phyloP scores from a whole-genome alignment of 1,140 invertebrate genomes.

The Drosophila ohnishii region DNA sequence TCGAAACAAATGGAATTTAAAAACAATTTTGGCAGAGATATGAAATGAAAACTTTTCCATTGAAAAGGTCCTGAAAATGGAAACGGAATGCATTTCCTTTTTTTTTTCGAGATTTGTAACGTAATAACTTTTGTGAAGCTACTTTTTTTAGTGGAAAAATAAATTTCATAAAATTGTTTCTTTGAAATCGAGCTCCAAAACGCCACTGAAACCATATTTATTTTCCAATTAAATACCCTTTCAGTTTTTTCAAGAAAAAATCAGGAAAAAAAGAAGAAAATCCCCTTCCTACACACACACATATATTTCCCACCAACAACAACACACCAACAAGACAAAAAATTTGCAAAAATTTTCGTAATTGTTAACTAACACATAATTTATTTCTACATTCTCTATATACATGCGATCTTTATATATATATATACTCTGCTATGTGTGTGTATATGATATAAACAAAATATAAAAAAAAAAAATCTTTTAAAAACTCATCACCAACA shows the following conservation, averaged over 20 bases:
- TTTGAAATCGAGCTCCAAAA: not conserved
- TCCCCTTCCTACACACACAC: constrained; percentile 3
- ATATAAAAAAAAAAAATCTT: constrained; percentile 28
- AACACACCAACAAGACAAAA: constrained; percentile 27
- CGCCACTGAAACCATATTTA: not conserved
- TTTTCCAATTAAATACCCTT: not conserved
- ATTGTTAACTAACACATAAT: constrained; percentile 76
- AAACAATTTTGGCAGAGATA: not conserved
- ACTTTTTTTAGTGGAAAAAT: not conserved
- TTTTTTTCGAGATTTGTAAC: not conserved
- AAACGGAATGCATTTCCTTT: not conserved
- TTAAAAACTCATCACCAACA: constrained; percentile 63
- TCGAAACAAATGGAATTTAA: constrained; percentile 28
- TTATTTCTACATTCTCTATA: constrained; percentile 77
- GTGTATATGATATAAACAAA: constrained; percentile 54
- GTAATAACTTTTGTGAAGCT: not conserved
- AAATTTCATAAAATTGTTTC: not conserved
- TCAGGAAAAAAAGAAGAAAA: not conserved
- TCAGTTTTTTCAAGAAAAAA: not conserved
- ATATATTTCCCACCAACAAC: constrained; percentile 25
- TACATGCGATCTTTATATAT: constrained; percentile 62
- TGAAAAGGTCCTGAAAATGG: not conserved
- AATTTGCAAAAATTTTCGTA: constrained; percentile 58
- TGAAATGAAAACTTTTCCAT: not conserved
- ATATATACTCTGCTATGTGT: constrained; percentile 41